Percentiles rank a stretch among this genome's conserved stretches.
Conservation (phyloP, 2,888 invertebrate genomes). For the Rambutsinella grinnellia region DNA sequence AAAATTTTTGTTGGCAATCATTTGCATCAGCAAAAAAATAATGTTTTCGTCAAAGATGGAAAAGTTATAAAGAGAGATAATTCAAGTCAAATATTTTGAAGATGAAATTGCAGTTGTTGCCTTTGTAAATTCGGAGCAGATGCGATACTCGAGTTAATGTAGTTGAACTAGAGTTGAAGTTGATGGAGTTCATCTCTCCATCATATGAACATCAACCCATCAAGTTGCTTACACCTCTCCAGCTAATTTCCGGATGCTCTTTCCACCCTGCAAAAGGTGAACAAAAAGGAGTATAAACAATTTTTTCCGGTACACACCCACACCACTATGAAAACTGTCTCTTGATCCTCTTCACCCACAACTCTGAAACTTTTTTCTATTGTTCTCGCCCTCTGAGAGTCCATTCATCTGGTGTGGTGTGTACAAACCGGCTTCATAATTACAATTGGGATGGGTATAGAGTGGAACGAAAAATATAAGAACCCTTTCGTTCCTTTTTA, state of each 20-base stretch:
- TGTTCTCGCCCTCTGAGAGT: slow-evolving; percentile 30
- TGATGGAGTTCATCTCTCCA: not conserved
- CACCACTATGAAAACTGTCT: slow-evolving; percentile 20
- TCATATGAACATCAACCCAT: not conserved
- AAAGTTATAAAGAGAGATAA: no score
- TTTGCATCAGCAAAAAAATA: no score
- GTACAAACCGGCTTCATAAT: slow-evolving; percentile 1
- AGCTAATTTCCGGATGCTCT: slow-evolving; percentile 17
- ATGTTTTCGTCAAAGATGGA: no score
- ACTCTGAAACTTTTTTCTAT: slow-evolving; percentile 5
- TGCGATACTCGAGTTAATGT: not conserved
- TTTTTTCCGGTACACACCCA: slow-evolving; percentile 38
- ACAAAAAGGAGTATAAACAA: slow-evolving; percentile 1
- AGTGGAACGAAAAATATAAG: slow-evolving; percentile 19
- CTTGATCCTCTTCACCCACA: not conserved
- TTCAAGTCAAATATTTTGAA: not conserved
- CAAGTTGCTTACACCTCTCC: not conserved
- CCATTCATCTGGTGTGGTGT: slow-evolving; percentile 24
- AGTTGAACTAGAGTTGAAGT: not conserved
- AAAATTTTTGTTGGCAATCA: not conserved
- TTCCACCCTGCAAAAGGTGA: not conserved
- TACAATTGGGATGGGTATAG: slow-evolving; percentile 5
- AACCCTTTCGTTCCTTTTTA: slow-evolving; percentile 1
- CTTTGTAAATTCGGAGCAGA: not conserved
- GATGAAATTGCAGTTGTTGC: not conserved